Base-by-base conservation (phyloP, 2,888 invertebrate species). In the Drosophila falleni region DNA sequence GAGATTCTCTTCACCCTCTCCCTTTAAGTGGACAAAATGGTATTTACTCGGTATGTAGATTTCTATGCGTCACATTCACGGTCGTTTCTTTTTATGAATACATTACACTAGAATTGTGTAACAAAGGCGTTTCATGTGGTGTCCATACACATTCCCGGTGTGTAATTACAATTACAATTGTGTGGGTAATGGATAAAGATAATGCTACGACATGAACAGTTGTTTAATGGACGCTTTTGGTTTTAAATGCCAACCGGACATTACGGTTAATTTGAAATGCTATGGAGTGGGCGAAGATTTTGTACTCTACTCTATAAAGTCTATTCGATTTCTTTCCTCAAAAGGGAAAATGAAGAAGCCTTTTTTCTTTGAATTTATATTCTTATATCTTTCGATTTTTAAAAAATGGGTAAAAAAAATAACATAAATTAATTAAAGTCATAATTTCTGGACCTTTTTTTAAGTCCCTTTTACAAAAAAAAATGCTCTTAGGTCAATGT, bases 121-220 rank as follows among this genome's bases (percentile, higher is more conserved):
- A 6, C 35, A 37, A 47, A 19, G 41, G 29, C 37, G n/a, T 23
- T 31, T 58, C 42, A 54, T 56, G 41, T 42, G 42, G 29, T 59
- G 13, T 35, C 10, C 60, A 29, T 49, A 35, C 19, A 15, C 58
- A 42, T 53, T 56, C 9, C 16, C 23, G 19, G n/a, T 39, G 62
- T 42, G 50, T 51, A 68, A 76, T 77, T 67, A 44, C 51, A 51
- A 44, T 53, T 39, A 46, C 59, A 37, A 59, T 39, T 46, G 53
- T 42, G 70, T 49, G 72, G 37, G 37, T 46, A 73, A 62, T 66
- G 64, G 47, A 44, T 58, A 55, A 23, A 35, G 63, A 70, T 77
- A 77, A 77, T 77, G 66, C 47, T 46, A 60, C 29, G 58, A 55
- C 69, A 60, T 56, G 73, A 33, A 41, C n/a, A 50, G 53, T 49